phyloP scores from a whole-genome alignment of 1,140 invertebrate species.

The Drosophila albomicans region DNA sequence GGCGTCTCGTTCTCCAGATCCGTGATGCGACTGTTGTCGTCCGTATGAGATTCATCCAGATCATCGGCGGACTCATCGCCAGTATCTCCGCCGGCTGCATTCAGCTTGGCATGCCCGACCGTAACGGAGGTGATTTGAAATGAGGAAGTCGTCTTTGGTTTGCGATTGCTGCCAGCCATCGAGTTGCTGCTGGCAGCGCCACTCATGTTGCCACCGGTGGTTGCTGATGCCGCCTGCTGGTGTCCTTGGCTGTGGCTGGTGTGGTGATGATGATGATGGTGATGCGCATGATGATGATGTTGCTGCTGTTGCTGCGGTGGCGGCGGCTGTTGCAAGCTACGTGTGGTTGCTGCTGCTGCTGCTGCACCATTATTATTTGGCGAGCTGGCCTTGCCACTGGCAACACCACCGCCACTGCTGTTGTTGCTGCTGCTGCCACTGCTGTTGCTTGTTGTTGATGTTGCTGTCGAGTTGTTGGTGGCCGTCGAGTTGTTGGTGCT shows the following conservation, averaged over 20 bases:
- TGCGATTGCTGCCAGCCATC: slow-evolving; percentile 55
- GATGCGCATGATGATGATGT: slow-evolving; percentile 55
- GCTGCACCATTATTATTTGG: slow-evolving; percentile 76
- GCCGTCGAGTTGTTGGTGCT: slow-evolving; percentile 51
- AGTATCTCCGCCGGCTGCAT: slow-evolving; percentile 92
- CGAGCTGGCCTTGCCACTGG: slow-evolving; percentile 70
- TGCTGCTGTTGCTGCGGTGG: slow-evolving; percentile 50
- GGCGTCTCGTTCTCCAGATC: slow-evolving; percentile 93
- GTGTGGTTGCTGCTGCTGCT: slow-evolving; percentile 17
- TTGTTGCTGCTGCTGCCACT: slow-evolving; percentile 40
- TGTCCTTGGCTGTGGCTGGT: slow-evolving; percentile 75
- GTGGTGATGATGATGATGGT: slow-evolving; percentile 47
- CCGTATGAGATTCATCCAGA: slow-evolving; percentile 96
- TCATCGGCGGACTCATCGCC: slow-evolving; percentile 97
- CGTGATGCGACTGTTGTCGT: slow-evolving; percentile 93
- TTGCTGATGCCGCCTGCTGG: slow-evolving; percentile 17
- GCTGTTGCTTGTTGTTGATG: slow-evolving; percentile 35
- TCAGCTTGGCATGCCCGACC: slow-evolving; percentile 86
- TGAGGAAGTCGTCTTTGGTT: slow-evolving; percentile 89
- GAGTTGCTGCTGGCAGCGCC: slow-evolving; percentile 5
- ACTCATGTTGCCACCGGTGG: slow-evolving; percentile 27
- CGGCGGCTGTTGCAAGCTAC: slow-evolving; percentile 34
- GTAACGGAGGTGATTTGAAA: slow-evolving; percentile 97
- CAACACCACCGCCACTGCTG: slow-evolving; percentile 41
- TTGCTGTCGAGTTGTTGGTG: slow-evolving; percentile 12